A percentile compares a stretch with the other conserved stretches of the same genome.
Conservation (phyloP, 2,113 vertebrate species). For the Micromys minutus region DNA sequence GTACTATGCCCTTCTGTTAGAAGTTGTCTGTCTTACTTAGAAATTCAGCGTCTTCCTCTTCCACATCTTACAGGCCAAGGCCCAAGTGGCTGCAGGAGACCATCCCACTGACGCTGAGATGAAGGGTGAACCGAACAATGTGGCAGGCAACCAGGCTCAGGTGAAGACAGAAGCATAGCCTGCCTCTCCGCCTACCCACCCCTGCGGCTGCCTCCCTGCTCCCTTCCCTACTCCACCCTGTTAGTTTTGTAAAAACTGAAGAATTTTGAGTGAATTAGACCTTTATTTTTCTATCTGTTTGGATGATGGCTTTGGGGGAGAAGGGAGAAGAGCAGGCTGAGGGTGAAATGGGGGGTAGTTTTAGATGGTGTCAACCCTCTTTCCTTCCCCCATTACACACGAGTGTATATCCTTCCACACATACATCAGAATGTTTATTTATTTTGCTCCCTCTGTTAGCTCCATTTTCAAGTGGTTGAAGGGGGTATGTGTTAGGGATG, state of each 20-base stretch:
- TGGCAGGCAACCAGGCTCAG: constrained; percentile 80
- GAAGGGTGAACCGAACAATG: constrained; percentile 81
- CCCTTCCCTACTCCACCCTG: constrained; percentile 73
- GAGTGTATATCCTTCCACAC: constrained; percentile 47
- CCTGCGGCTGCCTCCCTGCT: constrained; percentile 47
- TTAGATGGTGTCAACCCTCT: constrained; percentile 9
- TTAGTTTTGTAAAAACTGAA: constrained; percentile 90
- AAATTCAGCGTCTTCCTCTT: not conserved
- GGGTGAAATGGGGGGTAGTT: constrained; percentile 34
- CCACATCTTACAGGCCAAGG: constrained; percentile 72
- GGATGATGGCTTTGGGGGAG: constrained; percentile 82
- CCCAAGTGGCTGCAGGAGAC: constrained; percentile 71
- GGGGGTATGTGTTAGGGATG: constrained; percentile 5
- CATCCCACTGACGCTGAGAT: constrained; percentile 77
- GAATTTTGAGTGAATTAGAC: constrained; percentile 89
- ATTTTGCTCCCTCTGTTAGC: constrained; percentile 71
- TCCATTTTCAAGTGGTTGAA: constrained; percentile 45
- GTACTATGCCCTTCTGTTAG: not conserved
- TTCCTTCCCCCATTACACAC: not conserved
- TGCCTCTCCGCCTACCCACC: constrained; percentile 37
- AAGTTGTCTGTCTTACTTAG: not conserved
- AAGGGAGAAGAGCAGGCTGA: constrained; percentile 77
- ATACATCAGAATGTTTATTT: constrained; percentile 70
- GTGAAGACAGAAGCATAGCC: constrained; percentile 85
- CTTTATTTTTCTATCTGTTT: constrained; percentile 90